Base-by-base conservation (phyloP, 2,888 invertebrate species). In the Eledona agricola region DNA sequence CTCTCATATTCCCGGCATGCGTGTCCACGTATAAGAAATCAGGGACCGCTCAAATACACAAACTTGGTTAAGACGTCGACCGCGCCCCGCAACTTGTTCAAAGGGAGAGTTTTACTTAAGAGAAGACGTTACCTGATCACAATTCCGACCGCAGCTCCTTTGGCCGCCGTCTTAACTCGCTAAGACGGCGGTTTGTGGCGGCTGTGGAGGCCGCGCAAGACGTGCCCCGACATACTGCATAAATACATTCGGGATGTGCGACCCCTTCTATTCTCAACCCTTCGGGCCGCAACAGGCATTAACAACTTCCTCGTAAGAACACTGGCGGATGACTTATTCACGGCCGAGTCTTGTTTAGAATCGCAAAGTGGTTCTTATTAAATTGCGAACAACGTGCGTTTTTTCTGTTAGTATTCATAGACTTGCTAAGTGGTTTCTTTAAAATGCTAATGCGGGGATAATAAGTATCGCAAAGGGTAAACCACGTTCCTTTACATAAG, bases 81-180 rank as follows among this genome's bases (percentile, higher is more conserved):
- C 58, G 61, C 58, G 61, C 63, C n/a, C n/a, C 53, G 43, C 37
- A 60, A 67, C 59, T 66, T 67, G 59, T 65, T 67, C 67, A 67
- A 71, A 71, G 69, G 70, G 62, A 64, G 67, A 64, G 69, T 69
- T 69, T 67, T 62, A 37, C 51, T 52, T 47, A 60, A 61, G 55
- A 58, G 64, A 61, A 59, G 51, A 59, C 63, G 67, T 68, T 71
- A 72, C 72, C 73, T 72, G 73, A 72, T 73, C 72, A 67, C 68
- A 69, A 72, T 73, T 67, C 71, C 60, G 62, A 72, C 72, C 71
- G 65, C 72, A 71, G 62, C 67, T 60, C 68, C 69, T 69, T 71
- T 60, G 63, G 55, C 57, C 59, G 58, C 43, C 62, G 58, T 64
- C 64, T 66, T 66, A 66, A 63, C 64, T 58, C 54, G 60, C 63